Evolutionary conservation across 2,888 invertebrate genomes (phyloP).

Genomic region (Podabrus alpinus): DNA sequence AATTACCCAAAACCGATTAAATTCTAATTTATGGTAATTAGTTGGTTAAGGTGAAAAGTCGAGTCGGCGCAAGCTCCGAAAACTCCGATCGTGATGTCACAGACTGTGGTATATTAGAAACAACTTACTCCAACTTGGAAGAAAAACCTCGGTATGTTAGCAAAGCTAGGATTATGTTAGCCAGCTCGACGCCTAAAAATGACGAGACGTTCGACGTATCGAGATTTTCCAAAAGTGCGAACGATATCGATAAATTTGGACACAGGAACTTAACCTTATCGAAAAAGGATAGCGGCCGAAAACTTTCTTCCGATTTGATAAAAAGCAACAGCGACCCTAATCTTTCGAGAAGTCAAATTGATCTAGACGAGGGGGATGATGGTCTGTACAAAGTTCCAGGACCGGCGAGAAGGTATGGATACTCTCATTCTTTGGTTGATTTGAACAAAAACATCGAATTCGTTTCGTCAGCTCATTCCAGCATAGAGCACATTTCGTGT

Average conservation of each 20-base stretch:
- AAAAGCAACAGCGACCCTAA: slow-evolving; percentile 53
- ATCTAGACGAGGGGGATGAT: slow-evolving; percentile 42
- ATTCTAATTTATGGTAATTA: not conserved
- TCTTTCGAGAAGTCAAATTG: slow-evolving; percentile 34
- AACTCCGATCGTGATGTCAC: not conserved
- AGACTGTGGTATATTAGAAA: not conserved
- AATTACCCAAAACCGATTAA: not conserved
- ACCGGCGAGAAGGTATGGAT: slow-evolving; percentile 42
- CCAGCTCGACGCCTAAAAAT: not conserved
- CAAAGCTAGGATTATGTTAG: slow-evolving; percentile 46
- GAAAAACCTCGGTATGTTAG: slow-evolving; percentile 36
- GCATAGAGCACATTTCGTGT: slow-evolving; percentile 52
- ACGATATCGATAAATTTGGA: slow-evolving; percentile 2
- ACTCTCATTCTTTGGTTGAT: slow-evolving; percentile 51
- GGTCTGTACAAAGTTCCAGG: slow-evolving; percentile 53
- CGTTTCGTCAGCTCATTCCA: slow-evolving; percentile 43
- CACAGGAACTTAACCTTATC: not conserved
- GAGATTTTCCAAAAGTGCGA: slow-evolving; percentile 20
- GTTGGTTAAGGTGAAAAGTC: slow-evolving; percentile 7
- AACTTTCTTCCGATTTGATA: slow-evolving; percentile 29
- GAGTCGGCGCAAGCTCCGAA: not conserved
- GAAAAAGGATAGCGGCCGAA: not conserved
- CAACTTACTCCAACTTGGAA: not conserved
- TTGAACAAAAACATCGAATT: slow-evolving; percentile 45
- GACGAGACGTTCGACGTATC: not conserved